Percentiles rank a stretch among this genome's conserved stretches.
These are phyloP conservation scores for Scolanthus callimorphus DNA, from an alignment of 92 coral and sea anemone species.

Conservation along the genomic window DNA sequence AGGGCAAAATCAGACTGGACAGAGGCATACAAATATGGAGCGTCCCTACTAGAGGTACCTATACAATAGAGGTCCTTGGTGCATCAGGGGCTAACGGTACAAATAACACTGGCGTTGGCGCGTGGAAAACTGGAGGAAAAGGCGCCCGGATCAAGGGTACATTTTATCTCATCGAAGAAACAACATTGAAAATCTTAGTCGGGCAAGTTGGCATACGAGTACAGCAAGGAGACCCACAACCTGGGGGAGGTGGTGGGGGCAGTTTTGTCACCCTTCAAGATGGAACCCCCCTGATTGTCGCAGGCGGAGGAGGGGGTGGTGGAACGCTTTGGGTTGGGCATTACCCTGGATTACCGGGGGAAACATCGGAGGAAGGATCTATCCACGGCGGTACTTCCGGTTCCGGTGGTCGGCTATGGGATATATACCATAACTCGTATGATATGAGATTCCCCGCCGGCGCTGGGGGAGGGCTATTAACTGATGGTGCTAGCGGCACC, in stretches of 20 bases:
- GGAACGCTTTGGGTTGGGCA: constrained; percentile 24
- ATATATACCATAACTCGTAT: constrained; percentile 7
- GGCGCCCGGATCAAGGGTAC: constrained; percentile 80
- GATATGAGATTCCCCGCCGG: constrained; percentile 52
- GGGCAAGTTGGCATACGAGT: constrained; percentile 71
- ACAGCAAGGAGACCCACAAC: constrained; percentile 13
- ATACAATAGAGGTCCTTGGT: constrained; percentile 78
- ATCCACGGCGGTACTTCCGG: constrained; percentile 58
- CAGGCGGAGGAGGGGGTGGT: constrained; percentile 99
- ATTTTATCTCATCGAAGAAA: constrained; percentile 56
- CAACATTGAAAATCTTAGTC: constrained; percentile 57
- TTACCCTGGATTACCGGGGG: constrained; percentile 69
- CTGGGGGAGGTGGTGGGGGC: constrained; percentile 99
- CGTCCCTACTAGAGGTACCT: constrained; percentile 77
- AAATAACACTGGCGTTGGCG: neutral
- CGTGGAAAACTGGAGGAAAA: constrained; percentile 60
- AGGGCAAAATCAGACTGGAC: constrained; percentile 51
- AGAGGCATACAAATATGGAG: constrained; percentile 83
- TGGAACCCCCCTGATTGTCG: constrained; percentile 61
- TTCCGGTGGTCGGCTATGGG: constrained; percentile 49
- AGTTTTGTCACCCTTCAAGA: constrained; percentile 63
- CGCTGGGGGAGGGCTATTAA: constrained; percentile 47
- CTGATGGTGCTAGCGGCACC: constrained; percentile 24
- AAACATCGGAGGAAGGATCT: constrained; percentile 53
- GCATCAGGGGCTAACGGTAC: constrained; percentile 86